Base-by-base conservation (phyloP, 2,113 vertebrate species). In the Mionectes macconnelli region DNA sequence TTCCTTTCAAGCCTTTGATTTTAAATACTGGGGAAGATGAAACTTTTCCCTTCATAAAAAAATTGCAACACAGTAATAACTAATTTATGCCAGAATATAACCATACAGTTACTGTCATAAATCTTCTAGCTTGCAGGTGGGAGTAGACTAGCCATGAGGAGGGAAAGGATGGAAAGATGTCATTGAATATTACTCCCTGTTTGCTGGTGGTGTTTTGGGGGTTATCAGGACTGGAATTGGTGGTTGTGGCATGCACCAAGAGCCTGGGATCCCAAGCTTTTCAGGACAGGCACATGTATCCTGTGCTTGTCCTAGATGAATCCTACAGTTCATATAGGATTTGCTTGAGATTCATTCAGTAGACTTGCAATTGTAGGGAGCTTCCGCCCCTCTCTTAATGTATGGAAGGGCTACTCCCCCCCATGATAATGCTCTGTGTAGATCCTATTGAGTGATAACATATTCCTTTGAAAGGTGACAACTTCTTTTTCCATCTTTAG, bases 371-470 rank as follows among this genome's bases (percentile, higher is more conserved):
- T 1, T 66, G 7, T 16, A 50, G 33, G 24, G 30, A 90, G 14
- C 7, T 53, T 73, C 63, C 60, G 6, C 20, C 21, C 7, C 2
- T 14, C 6, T 30, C 16, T 39, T 27, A 83, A 47, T 60, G 57
- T 21, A 31, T 6, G 4, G 3, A 16, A 66, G 8, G 31, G 8
- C 39, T 70, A 37, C 11, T 33, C 40, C 1, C 0, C 14, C 11
- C 31, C 37, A 14, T 66, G n/a, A 57, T 28, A 53, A 62, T 89
- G 45, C 33, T 59, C 33, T 67, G 11, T 39, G 42, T 17, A 66
- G 35, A 55, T 53, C 17, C 33, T 88, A 39, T 7, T 22, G 8
- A 81, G 56, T 55, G 52, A 67, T 31, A 92, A 21, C 6, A 30
- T 37, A 44, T 47, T 78, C 4, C 27, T 56, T 14, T 62, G 30